Base-by-base conservation (phyloP, 2,113 vertebrate species). In the Tetrao urogallus region DNA sequence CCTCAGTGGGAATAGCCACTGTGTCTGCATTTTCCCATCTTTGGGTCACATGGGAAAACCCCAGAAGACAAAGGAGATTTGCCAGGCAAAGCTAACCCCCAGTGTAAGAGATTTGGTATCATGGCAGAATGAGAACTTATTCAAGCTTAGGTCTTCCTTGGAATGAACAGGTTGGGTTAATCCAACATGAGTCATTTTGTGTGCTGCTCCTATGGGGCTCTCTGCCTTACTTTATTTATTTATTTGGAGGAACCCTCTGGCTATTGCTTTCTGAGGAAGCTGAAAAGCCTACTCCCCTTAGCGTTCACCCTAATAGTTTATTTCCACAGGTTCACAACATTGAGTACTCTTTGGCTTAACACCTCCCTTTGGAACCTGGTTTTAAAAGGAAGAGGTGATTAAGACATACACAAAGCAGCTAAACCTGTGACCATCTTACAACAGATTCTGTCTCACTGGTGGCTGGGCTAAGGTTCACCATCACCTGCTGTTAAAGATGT, bases 321-420 rank as follows among this genome's bases (percentile, higher is more conserved):
- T 71, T 92, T 86, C 36, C 76, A 94, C 90, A 95, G 73, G 93
- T 93, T 38, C 92, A 65, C 32, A 88, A 47, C 0, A 6, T 32
- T 24, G 30, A 43, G 11, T 42, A 40, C n/a, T 50, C 28, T 76
- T 71, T 19, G 3, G 34, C 47, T 90, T 50, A 86, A 79, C n/a
- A 20, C 14, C 38, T 78, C 83, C 10, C n/a, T 75, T 45, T 57
- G 24, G 40, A 83, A 74, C 21, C 10, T 48, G 15, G 2, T 20
- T 92, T 76, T n/a, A 47, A 84, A 67, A 81, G 32, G 78, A 67
- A 10, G 28, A 74, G 34, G 20, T 60, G 22, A 13, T 82, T 36
- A 91, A 81, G 43, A n/a, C 7, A 34, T 11, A 3, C 1, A 9
- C 77, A 58, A 86, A 71, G 27, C 18, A 86, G 64, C 30, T 78